A percentile compares a stretch with the other conserved stretches of the same genome.
These are phyloP conservation scores for Delphinapterus leucas DNA, from an alignment of 2,113 vertebrate species.

Conservation along the genomic window DNA sequence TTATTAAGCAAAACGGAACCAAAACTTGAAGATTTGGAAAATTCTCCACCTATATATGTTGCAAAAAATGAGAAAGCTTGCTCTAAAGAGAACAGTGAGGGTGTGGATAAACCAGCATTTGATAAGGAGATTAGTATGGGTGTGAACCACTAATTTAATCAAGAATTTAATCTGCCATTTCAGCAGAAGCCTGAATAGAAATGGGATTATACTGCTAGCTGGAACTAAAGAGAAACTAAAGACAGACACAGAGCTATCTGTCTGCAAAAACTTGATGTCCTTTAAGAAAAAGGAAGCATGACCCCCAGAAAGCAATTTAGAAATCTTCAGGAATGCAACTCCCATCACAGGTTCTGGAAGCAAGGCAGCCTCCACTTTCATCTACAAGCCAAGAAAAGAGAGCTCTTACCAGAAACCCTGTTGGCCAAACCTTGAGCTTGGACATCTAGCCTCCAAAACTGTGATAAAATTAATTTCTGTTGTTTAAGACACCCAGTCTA, in stretches of 20 bases:
- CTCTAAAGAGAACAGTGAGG: too few species aligned
- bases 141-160: not conserved
- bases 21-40: too few species aligned
- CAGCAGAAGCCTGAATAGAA: not conserved
- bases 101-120: too few species aligned
- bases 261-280: not conserved
- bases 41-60: too few species aligned
- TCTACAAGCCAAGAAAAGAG: not conserved
- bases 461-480: too few species aligned
- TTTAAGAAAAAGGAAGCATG: not conserved
- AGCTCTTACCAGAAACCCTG: too few species aligned
- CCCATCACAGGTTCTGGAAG: not conserved
- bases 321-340: not conserved
- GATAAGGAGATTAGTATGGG: too few species aligned
- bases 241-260: not conserved
- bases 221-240: not conserved
- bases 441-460: too few species aligned
- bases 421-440: too few species aligned
- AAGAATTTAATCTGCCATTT: not conserved
- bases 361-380: not conserved
- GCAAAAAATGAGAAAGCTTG: too few species aligned
- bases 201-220: not conserved
- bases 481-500: too few species aligned
- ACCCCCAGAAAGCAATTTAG: not conserved
- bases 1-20: too few species aligned